These are phyloP conservation scores for Tragelaphus buxtoni DNA, from an alignment of 2,113 vertebrate species.

Conservation along the genomic window DNA sequence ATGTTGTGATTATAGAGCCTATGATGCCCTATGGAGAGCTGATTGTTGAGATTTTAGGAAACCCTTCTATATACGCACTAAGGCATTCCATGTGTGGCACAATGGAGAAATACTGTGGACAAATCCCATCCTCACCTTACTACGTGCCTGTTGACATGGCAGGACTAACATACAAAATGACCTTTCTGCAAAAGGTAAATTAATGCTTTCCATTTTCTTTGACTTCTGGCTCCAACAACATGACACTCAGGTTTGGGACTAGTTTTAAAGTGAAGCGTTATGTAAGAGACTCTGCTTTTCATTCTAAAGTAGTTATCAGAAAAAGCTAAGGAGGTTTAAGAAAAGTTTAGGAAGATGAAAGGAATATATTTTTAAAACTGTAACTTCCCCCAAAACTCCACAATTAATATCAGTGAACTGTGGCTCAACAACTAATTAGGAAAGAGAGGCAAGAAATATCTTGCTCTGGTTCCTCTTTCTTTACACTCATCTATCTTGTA, in stretches of 20 bases:
- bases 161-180: constrained; percentile 68
- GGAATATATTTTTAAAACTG: neutral
- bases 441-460: neutral
- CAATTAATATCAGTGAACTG: neutral
- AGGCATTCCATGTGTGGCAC: constrained; percentile 39
- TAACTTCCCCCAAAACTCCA: neutral
- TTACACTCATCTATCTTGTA: neutral
- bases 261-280: constrained; percentile 66
- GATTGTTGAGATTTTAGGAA: constrained; percentile 65
- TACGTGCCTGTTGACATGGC: constrained; percentile 66
- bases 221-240: constrained; percentile 9
- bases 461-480: neutral
- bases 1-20: constrained; percentile 66
- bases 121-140: constrained; percentile 68
- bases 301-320: neutral
- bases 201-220: constrained; percentile 56
- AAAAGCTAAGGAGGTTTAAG: neutral
- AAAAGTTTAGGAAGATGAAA: neutral
- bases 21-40: constrained; percentile 66
- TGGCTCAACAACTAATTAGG: neutral
- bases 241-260: constrained; percentile 24
- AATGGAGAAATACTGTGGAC: constrained; percentile 61
- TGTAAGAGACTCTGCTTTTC: constrained; percentile 48
- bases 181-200: constrained; percentile 73
- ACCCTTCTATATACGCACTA: constrained; percentile 67